These are phyloP conservation scores for Monopis laevigella DNA, from an alignment of 2,888 invertebrate species.

Conservation along the genomic window DNA sequence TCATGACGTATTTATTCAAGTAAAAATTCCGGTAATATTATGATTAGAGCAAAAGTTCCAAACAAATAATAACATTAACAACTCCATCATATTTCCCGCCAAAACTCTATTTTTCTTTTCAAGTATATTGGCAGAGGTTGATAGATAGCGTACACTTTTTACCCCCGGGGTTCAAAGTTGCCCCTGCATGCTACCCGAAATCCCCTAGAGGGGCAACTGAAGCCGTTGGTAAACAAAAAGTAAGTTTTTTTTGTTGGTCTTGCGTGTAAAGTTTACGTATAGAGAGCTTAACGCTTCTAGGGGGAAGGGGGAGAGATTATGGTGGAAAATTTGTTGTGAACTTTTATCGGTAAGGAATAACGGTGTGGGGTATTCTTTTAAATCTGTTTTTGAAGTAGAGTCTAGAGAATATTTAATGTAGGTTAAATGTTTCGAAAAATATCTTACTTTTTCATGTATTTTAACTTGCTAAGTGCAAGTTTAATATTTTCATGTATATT, in stretches of 20 bases:
- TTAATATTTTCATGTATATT: too few relatives aligned
- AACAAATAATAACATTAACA: too few relatives aligned
- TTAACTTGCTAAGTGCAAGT: too few relatives aligned
- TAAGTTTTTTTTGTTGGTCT: slow-evolving; percentile 10
- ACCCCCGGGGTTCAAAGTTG: slow-evolving; percentile 7
- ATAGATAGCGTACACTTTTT: slow-evolving; percentile 8
- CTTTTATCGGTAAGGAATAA: background rate
- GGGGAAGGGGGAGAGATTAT: background rate
- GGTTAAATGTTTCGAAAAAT: too few relatives aligned
- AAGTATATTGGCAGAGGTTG: slow-evolving; percentile 9
- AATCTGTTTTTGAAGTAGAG: too few relatives aligned
- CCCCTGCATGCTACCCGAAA: slow-evolving; percentile 1
- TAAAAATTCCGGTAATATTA: too few relatives aligned
- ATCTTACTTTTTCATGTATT: too few relatives aligned
- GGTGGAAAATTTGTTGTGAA: background rate
- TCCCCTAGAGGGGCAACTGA: background rate
- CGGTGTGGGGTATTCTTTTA: background rate
- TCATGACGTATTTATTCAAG: too few relatives aligned
- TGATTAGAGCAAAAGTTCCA: too few relatives aligned
- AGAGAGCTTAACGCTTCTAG: slow-evolving; percentile 1
- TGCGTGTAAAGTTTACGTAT: slow-evolving; percentile 9
- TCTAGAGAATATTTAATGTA: too few relatives aligned
- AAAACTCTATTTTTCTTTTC: slow-evolving; percentile 7
- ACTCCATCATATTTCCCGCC: too few relatives aligned
- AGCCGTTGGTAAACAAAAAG: slow-evolving; percentile 7